Conservation (phyloP, 2,113 vertebrate genomes). For the Peromyscus maniculatus region DNA sequence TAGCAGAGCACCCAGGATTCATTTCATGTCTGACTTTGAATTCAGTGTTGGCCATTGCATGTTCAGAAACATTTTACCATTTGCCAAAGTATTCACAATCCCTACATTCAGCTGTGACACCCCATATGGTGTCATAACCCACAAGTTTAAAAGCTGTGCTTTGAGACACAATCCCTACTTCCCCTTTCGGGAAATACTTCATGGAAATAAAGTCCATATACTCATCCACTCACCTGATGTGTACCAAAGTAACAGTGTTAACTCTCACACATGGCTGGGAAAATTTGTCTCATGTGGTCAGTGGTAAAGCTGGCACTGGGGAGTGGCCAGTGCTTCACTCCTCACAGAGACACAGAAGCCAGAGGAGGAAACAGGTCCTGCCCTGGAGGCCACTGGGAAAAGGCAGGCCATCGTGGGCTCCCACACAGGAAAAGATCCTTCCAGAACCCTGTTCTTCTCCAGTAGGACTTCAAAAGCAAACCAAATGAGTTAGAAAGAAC, state of each 20-base stretch:
- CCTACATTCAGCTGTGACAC: neutral
- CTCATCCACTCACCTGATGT: neutral
- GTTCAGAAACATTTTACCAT: neutral
- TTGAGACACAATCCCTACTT: neutral
- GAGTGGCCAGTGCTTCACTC: neutral
- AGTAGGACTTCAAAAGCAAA: neutral
- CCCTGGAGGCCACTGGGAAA: neutral
- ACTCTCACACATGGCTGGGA: neutral
- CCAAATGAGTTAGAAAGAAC: constrained; percentile 12
- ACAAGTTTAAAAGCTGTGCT: neutral
- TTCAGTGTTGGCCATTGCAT: neutral
- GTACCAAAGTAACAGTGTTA: neutral
- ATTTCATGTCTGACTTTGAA: too few species aligned
- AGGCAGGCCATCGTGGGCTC: neutral
- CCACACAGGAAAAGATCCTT: neutral
- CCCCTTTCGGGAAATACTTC: neutral
- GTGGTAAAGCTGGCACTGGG: neutral
- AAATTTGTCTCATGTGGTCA: neutral
- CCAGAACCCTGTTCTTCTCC: neutral
- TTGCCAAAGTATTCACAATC: too few species aligned
- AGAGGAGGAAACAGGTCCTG: neutral
- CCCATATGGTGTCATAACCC: neutral
- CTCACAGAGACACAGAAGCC: neutral
- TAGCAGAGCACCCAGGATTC: neutral
- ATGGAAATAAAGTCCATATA: neutral